Percentiles rank a stretch among this genome's conserved stretches.
Conservation (phyloP, 1,140 invertebrate species). For the Lethrus apterus region DNA sequence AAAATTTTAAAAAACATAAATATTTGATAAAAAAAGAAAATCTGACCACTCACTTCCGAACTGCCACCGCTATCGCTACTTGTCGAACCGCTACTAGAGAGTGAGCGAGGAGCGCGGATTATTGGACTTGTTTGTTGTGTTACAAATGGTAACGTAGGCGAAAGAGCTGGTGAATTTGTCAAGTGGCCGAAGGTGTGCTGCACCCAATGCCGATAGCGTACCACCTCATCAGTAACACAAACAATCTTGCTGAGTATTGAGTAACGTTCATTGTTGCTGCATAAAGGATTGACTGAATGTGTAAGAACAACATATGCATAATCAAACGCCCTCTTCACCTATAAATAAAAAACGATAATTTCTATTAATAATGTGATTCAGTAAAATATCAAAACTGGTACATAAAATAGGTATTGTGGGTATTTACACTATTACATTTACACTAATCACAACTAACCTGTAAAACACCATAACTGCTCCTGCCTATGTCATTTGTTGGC, state of each 20-base stretch:
- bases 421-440: background rate
- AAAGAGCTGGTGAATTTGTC: constrained; percentile 15
- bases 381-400: too few relatives aligned
- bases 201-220: constrained; percentile 74
- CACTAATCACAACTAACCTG: constrained; percentile 29
- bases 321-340: constrained; percentile 93
- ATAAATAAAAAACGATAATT: constrained; percentile 39
- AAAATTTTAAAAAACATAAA: constrained; percentile 2
- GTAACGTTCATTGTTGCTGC: constrained; percentile 47
- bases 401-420: too few relatives aligned
- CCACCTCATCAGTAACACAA: constrained; percentile 87
- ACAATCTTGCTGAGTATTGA: constrained; percentile 85
- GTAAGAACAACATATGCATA: constrained; percentile 84
- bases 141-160: constrained; percentile 15
- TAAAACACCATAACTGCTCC: constrained; percentile 85
- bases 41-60: constrained; percentile 31
- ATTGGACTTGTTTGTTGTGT: constrained; percentile 13
- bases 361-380: too few relatives aligned
- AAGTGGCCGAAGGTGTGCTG: constrained; percentile 26
- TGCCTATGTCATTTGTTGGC: constrained; percentile 91
- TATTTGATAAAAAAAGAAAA: constrained; percentile 4
- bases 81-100: constrained; percentile 36
- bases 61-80: constrained; percentile 36
- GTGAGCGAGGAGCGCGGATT: constrained; percentile 28
- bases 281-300: constrained; percentile 67